Conservation (phyloP, 2,797 vertebrate genomes). For the Sebastes alutus region DNA sequence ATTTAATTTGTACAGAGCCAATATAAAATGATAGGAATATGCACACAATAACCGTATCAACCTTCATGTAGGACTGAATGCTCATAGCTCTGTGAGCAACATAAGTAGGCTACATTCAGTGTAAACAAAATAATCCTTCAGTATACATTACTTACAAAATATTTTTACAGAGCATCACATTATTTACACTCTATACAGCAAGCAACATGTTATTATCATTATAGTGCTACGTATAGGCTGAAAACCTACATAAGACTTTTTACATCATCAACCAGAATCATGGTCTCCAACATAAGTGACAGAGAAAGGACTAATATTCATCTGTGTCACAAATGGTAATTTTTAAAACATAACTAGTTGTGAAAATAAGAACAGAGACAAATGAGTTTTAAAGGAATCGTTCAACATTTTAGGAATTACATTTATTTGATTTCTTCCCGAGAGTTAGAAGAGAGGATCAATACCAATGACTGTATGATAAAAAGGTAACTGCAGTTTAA, state of each 20-base stretch:
- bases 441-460: neutral
- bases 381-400: neutral
- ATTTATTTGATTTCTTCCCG: neutral
- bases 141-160: slow-evolving; percentile 67
- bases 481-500: neutral
- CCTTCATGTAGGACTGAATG: slow-evolving; percentile 24
- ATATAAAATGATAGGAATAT: slow-evolving; percentile 63
- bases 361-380: neutral
- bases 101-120: slow-evolving; percentile 38
- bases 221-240: neutral
- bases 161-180: slow-evolving; percentile 41
- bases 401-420: neutral
- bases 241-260: slow-evolving; percentile 8
- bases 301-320: neutral
- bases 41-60: slow-evolving; percentile 35
- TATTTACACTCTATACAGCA: slow-evolving; percentile 55
- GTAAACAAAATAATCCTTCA: slow-evolving; percentile 74
- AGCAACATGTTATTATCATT: slow-evolving; percentile 24
- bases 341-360: neutral
- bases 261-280: neutral
- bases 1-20: slow-evolving; percentile 56
- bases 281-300: neutral
- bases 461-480: neutral
- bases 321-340: neutral
- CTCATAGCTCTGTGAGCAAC: slow-evolving; percentile 33